These are phyloP conservation scores for Drosophila greeni DNA, from an alignment of 2,888 invertebrate genomes.

Conservation along the genomic window DNA sequence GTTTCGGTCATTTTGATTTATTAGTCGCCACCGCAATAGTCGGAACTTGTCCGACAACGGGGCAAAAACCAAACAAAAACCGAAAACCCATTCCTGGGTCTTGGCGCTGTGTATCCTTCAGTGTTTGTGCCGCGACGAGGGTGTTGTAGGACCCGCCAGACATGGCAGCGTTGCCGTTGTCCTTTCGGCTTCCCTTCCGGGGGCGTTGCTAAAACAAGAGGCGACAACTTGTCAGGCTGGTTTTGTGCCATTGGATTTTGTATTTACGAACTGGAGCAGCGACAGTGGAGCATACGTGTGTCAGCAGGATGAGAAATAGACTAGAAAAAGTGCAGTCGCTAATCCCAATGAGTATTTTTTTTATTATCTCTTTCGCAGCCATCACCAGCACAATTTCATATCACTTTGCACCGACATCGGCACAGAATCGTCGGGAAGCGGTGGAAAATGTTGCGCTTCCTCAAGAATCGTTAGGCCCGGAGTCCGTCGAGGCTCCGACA, in stretches of 20 bases:
- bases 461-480: slow-evolving; percentile 60
- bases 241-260: slow-evolving; percentile 37
- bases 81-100: slow-evolving; percentile 13
- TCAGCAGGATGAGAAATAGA: slow-evolving; percentile 4
- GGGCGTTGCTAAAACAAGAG: slow-evolving; percentile 46
- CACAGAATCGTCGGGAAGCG: slow-evolving; percentile 27
- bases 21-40: slow-evolving; percentile 42
- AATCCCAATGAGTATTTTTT: slow-evolving; percentile 42
- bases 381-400: slow-evolving; percentile 42
- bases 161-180: slow-evolving; percentile 22
- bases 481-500: slow-evolving; percentile 32
- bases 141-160: slow-evolving; percentile 30
- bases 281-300: slow-evolving; percentile 67
- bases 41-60: slow-evolving; percentile 44
- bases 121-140: slow-evolving; percentile 3
- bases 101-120: slow-evolving; percentile 4
- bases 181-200: slow-evolving; percentile 20
- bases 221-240: slow-evolving; percentile 43
- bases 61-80: slow-evolving; percentile 35
- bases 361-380: slow-evolving; percentile 51
- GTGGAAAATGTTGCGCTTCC: slow-evolving; percentile 64
- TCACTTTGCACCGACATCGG: slow-evolving; percentile 54
- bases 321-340: slow-evolving; percentile 24
- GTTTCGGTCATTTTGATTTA: slow-evolving; percentile 57
- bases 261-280: slow-evolving; percentile 25